A percentile compares a stretch with the other conserved stretches of the same genome.
Conservation (phyloP, 2,113 vertebrate species). For the Siphamia tubifer region DNA sequence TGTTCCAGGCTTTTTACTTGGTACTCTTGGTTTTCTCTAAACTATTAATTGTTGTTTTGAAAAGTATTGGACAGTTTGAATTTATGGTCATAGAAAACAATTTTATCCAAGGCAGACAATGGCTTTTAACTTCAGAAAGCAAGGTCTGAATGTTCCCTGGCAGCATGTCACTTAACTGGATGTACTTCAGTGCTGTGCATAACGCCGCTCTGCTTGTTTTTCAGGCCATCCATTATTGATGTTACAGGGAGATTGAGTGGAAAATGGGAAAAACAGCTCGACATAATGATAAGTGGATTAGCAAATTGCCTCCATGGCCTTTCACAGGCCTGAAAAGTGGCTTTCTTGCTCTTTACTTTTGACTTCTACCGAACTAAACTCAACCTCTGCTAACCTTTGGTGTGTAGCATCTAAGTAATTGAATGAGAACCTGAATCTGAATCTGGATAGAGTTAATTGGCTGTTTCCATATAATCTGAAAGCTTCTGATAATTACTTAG, state of each 20-base stretch:
- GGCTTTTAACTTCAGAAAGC: conserved; percentile 37
- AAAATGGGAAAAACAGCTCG: conserved; percentile 36
- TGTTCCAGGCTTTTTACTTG: conserved; percentile 1
- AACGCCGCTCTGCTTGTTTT: conserved; percentile 27
- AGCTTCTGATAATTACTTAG: conserved; percentile 69
- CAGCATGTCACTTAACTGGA: conserved; percentile 45
- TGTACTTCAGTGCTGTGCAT: conserved; percentile 4
- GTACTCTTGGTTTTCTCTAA: background rate
- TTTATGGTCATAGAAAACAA: conserved; percentile 21
- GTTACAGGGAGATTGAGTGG: conserved; percentile 43
- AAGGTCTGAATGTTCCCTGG: conserved; percentile 21
- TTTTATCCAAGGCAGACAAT: conserved; percentile 32
- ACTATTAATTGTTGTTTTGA: conserved; percentile 48
- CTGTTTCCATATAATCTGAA: conserved; percentile 49
- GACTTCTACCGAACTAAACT: conserved; percentile 14
- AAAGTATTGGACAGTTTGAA: conserved; percentile 19
- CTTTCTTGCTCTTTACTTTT: conserved; percentile 28
- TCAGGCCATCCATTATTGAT: conserved; percentile 33
- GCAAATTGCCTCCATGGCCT: conserved; percentile 53
- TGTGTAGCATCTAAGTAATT: conserved; percentile 45
- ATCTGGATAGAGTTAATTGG: conserved; percentile 65
- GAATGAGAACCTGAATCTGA: conserved; percentile 56
- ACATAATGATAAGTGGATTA: conserved; percentile 59
- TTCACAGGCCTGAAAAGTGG: conserved; percentile 23
- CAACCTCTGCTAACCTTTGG: conserved; percentile 58